Conservation (phyloP, 2,888 invertebrate genomes). For the Megaustenia siamemsis region DNA sequence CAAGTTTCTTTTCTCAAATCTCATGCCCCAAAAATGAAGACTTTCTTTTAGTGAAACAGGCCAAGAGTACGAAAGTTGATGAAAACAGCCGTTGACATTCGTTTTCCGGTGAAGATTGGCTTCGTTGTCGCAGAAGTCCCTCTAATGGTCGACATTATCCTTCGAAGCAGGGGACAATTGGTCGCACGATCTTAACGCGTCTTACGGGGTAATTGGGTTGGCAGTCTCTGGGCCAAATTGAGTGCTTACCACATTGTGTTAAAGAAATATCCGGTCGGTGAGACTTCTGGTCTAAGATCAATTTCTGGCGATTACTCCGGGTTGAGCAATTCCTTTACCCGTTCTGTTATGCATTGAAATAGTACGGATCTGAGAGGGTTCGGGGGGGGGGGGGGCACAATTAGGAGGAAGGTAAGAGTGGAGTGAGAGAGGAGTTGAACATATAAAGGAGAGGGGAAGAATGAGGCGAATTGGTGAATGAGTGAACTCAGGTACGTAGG, state of each 20-base stretch:
- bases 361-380: not conserved
- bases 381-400: not conserved
- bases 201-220: constrained; percentile 44
- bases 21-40: not conserved
- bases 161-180: constrained; percentile 2
- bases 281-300: constrained; percentile 20
- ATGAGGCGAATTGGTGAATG: too few relatives aligned
- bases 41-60: not conserved
- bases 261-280: constrained; percentile 20
- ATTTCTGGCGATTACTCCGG: not conserved
- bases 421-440: too few relatives aligned
- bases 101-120: constrained; percentile 35
- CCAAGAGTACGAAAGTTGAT: constrained; percentile 17
- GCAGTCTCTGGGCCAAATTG: constrained; percentile 36
- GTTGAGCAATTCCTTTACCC: constrained; percentile 1
- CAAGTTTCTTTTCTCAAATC: not conserved
- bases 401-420: not conserved
- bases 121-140: not conserved
- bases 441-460: too few relatives aligned
- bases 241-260: constrained; percentile 47
- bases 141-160: constrained; percentile 44
- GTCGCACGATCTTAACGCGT: constrained; percentile 20
- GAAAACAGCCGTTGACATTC: constrained; percentile 35
- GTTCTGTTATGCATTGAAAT: not conserved
- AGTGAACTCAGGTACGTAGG: too few relatives aligned